A percentile compares a stretch with the other conserved stretches of the same genome.
phyloP scores from a whole-genome alignment of 1,140 invertebrate genomes.

The Nasonia giraulti region DNA sequence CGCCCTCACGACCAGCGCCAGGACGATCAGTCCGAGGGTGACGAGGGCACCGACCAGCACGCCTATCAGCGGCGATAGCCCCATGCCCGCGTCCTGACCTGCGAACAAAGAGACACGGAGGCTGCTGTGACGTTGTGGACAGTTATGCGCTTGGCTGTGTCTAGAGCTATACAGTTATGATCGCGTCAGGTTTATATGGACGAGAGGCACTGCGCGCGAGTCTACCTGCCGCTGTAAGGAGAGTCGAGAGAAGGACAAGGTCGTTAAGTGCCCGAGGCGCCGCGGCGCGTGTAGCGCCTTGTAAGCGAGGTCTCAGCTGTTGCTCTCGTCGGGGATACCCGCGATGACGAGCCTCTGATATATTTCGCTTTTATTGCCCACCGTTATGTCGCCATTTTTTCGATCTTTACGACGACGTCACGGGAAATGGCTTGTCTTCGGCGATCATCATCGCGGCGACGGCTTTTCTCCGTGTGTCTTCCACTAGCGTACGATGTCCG shows the following conservation, averaged over 20 bases:
- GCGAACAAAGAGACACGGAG: conserved; percentile 54
- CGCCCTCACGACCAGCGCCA: conserved; percentile 74
- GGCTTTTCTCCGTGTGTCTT: too few species aligned
- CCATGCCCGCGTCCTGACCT: conserved; percentile 76
- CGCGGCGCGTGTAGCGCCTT: not conserved
- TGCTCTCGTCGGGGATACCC: not conserved
- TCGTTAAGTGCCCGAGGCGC: not conserved
- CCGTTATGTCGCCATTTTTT: not conserved
- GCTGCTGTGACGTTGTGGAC: too few species aligned
- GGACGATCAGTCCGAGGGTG: conserved; percentile 74
- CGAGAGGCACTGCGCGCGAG: not conserved
- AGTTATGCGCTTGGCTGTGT: too few species aligned
- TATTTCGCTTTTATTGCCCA: not conserved
- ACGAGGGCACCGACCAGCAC: conserved; percentile 75
- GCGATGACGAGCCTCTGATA: not conserved
- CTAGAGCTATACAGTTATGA: not conserved
- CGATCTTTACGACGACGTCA: not conserved
- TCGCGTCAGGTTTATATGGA: not conserved
- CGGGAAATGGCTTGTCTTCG: not conserved
- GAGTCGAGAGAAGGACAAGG: not conserved
- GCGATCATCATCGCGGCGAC: not conserved
- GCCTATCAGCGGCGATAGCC: conserved; percentile 76
- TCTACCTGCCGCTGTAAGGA: not conserved
- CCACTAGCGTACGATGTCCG: too few species aligned
- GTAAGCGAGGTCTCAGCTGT: not conserved